Percentiles rank a stretch among this genome's conserved stretches.
phyloP scores from a whole-genome alignment of 2,797 vertebrate species.

The Strix occidentalis region DNA sequence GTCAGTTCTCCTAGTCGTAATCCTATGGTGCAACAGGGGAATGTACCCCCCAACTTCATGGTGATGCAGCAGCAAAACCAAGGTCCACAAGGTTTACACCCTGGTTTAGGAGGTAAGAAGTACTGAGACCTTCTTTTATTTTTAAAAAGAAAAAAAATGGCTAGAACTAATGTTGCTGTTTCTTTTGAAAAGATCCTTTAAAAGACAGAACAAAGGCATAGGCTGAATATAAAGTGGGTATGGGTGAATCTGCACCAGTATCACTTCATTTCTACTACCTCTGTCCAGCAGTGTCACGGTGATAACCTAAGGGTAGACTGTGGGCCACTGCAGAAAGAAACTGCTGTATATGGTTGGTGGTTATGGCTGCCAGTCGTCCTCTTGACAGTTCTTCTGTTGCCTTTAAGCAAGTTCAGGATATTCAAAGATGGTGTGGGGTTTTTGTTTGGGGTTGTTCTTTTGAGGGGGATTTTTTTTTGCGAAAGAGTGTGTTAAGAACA shows the following conservation, averaged over 20 bases:
- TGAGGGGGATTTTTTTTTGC: neutral
- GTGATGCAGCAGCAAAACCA: conserved; percentile 95
- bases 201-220: neutral
- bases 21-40: conserved; percentile 88
- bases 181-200: neutral
- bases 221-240: neutral
- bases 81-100: conserved; percentile 89
- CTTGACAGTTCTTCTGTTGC: neutral
- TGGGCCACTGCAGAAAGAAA: neutral
- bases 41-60: conserved; percentile 92
- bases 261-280: neutral
- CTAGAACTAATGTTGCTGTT: neutral
- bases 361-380: neutral
- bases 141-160: neutral
- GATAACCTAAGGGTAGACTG: neutral
- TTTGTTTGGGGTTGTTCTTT: neutral
- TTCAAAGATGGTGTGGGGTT: neutral
- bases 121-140: conserved; percentile 3
- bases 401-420: neutral
- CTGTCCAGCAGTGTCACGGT: neutral
- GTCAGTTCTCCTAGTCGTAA: conserved; percentile 92
- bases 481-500: neutral
- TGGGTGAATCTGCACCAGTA: neutral
- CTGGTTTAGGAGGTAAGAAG: conserved; percentile 85
- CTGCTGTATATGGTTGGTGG: neutral